phyloP scores from a whole-genome alignment of 1,140 invertebrate species.

The Bicyclus anynana region DNA sequence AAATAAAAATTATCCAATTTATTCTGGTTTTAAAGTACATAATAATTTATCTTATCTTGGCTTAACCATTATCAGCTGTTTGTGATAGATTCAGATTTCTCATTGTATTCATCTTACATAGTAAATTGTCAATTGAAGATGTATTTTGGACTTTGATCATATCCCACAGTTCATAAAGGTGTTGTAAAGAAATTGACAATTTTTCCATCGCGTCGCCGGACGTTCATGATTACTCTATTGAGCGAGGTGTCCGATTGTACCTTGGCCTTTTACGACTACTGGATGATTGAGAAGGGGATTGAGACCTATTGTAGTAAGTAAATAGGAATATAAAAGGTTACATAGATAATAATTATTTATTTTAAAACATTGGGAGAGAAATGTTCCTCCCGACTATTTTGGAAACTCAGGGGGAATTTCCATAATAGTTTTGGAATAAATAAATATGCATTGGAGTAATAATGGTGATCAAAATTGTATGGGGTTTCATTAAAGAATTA shows the following conservation, averaged over 20 bases:
- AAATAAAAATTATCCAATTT: too few species aligned
- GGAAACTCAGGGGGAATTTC: too few species aligned
- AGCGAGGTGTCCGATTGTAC: constrained; percentile 43
- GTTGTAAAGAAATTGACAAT: constrained; percentile 26
- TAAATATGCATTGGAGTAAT: too few species aligned
- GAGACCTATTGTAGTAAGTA: not conserved
- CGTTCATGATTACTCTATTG: constrained; percentile 41
- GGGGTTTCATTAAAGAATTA: too few species aligned
- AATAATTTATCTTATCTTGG: too few species aligned
- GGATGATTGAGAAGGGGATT: constrained; percentile 22
- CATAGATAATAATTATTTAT: too few species aligned
- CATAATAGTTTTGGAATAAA: too few species aligned
- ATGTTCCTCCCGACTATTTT: too few species aligned
- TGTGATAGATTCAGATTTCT: not conserved
- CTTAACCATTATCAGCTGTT: too few species aligned
- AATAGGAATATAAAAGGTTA: not conserved
- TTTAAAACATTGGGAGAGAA: too few species aligned
- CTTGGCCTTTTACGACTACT: constrained; percentile 43
- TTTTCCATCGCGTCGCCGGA: constrained; percentile 33
- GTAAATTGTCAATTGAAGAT: not conserved
- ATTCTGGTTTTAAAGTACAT: too few species aligned
- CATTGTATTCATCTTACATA: not conserved
- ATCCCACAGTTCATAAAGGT: constrained; percentile 24
- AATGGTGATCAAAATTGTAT: too few species aligned
- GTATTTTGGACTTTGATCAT: constrained; percentile 7